A percentile compares a stretch with the other conserved stretches of the same genome.
Conservation (phyloP, 2,888 invertebrate species). For the Orthosia gracilis region DNA sequence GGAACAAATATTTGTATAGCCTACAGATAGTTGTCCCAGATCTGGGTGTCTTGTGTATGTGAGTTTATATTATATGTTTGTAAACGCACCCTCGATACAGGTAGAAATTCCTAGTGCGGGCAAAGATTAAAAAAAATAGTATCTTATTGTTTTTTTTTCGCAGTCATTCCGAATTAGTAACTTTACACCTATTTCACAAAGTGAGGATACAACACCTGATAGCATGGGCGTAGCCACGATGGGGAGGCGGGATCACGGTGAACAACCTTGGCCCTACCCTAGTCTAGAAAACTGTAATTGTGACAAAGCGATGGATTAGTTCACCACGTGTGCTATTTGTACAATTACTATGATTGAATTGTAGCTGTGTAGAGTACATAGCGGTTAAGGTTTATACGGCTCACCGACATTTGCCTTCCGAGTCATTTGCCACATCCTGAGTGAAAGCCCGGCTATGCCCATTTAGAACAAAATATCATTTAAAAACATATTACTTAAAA, state of each 20-base stretch:
- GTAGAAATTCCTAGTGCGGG: no score
- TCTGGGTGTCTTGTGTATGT: no score
- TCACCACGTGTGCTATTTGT: slow-evolving; percentile 4
- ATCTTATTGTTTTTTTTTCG: slow-evolving; percentile 15
- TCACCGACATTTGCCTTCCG: neutral
- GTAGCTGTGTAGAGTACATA: neutral
- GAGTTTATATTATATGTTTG: no score
- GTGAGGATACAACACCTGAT: slow-evolving; percentile 35
- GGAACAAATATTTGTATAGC: no score
- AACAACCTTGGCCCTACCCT: slow-evolving; percentile 32
- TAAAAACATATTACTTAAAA: no score
- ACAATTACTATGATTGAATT: slow-evolving; percentile 9
- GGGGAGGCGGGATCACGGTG: neutral
- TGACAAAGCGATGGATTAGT: slow-evolving; percentile 6
- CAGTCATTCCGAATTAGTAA: slow-evolving; percentile 44
- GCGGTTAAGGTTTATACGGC: neutral
- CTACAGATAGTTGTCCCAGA: no score
- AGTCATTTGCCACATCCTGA: neutral
- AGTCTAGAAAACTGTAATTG: slow-evolving; percentile 7
- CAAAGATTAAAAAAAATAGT: no score
- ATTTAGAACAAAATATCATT: no score
- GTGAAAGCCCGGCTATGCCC: neutral
- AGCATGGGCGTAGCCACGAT: slow-evolving; percentile 35
- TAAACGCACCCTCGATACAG: no score
- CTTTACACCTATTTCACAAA: slow-evolving; percentile 38